Percentiles rank a stretch among this genome's conserved stretches.
phyloP scores from a whole-genome alignment of 2,888 invertebrate genomes.

The Anthoptus insignis region DNA sequence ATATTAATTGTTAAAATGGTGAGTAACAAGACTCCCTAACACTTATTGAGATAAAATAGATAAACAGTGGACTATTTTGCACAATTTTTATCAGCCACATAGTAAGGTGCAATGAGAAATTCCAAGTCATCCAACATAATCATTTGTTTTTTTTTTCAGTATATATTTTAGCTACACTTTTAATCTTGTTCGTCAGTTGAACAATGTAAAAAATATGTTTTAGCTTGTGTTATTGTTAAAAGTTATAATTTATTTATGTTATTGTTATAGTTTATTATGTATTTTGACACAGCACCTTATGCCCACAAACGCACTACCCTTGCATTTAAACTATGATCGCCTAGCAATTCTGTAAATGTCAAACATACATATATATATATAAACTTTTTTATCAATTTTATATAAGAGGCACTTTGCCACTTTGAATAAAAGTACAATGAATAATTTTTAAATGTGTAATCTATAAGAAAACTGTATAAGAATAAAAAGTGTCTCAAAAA shows the following conservation, averaged over 20 bases:
- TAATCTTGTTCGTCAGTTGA: background rate
- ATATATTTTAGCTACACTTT: slow-evolving; percentile 1
- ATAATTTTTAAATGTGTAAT: slow-evolving; percentile 75
- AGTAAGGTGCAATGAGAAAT: too few relatives aligned
- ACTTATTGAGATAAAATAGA: too few relatives aligned
- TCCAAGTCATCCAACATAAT: background rate
- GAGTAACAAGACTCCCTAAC: too few relatives aligned
- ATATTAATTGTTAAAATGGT: slow-evolving; percentile 24
- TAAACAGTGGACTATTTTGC: too few relatives aligned
- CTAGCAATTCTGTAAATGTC: slow-evolving; percentile 69
- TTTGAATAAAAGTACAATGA: slow-evolving; percentile 82
- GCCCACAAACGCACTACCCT: slow-evolving; percentile 51
- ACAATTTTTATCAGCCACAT: too few relatives aligned
- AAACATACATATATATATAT: slow-evolving; percentile 54
- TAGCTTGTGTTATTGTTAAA: slow-evolving; percentile 11
- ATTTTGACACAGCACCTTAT: slow-evolving; percentile 26
- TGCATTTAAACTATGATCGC: slow-evolving; percentile 59
- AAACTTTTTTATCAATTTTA: slow-evolving; percentile 81
- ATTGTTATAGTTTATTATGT: slow-evolving; percentile 15
- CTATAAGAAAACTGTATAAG: slow-evolving; percentile 80
- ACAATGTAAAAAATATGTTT: slow-evolving; percentile 4
- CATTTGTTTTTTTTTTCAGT: too few relatives aligned
- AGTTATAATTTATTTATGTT: background rate
- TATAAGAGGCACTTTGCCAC: slow-evolving; percentile 76
- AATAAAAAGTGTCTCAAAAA: slow-evolving; percentile 75